Evolutionary conservation across 2,113 vertebrate species (phyloP).

Genomic region (Deroptyus accipitrinus): DNA sequence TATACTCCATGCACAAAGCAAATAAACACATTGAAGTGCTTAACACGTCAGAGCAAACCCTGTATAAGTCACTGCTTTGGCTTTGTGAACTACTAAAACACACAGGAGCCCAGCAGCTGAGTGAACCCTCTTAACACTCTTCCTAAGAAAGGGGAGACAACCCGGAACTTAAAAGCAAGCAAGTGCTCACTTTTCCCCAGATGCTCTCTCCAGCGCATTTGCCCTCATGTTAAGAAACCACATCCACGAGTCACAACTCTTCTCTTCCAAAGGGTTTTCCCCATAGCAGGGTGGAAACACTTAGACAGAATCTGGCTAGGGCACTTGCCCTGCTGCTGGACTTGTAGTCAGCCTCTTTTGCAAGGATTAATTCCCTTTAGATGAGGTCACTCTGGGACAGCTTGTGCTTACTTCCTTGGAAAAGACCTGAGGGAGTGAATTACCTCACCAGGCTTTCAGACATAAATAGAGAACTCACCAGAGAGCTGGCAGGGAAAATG

Average conservation of each 20-base stretch:
- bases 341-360: neutral
- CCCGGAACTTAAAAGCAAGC: neutral
- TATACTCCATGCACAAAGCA: neutral
- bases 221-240: fast-evolving
- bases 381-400: neutral
- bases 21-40: neutral
- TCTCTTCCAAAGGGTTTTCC: neutral
- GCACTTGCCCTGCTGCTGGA: neutral
- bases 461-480: neutral
- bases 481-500: neutral
- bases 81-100: neutral
- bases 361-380: neutral
- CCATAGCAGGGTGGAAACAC: neutral
- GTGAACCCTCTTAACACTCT: neutral
- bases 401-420: neutral
- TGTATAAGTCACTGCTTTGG: neutral
- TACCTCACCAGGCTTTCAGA: neutral
- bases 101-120: neutral
- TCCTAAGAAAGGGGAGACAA: neutral
- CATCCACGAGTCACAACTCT: neutral
- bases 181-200: neutral
- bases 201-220: neutral
- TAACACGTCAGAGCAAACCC: neutral
- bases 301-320: neutral
- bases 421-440: neutral